phyloP scores from a whole-genome alignment of 2,797 vertebrate species.

The Alfaro cultratus region DNA sequence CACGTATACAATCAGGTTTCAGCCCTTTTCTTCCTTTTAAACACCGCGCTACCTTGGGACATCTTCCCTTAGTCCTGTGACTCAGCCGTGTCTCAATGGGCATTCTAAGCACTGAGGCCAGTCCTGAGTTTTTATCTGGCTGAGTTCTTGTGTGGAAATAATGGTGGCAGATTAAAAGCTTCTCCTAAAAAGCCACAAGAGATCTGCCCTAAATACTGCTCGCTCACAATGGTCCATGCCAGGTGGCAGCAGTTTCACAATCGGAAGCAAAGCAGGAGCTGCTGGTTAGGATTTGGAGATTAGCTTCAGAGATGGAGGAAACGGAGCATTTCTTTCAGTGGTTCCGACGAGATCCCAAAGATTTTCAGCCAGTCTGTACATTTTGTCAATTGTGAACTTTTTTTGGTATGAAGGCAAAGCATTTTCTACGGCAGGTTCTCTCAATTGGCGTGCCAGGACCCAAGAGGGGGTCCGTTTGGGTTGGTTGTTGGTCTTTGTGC shows the following conservation, averaged over 20 bases:
- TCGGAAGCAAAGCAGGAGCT: slow-evolving; percentile 16
- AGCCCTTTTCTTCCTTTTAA: slow-evolving; percentile 75
- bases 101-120: slow-evolving; percentile 57
- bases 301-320: slow-evolving; percentile 14
- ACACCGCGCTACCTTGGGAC: slow-evolving; percentile 71
- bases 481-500: background rate
- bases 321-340: background rate
- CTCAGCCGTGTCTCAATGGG: slow-evolving; percentile 68
- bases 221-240: slow-evolving; percentile 57
- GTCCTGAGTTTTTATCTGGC: slow-evolving; percentile 69
- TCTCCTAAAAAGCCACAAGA: slow-evolving; percentile 63
- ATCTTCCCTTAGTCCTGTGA: slow-evolving; percentile 71
- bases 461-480: background rate
- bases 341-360: background rate
- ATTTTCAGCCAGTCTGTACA: background rate
- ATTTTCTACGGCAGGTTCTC: background rate
- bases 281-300: slow-evolving; percentile 17
- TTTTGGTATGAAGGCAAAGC: background rate
- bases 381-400: background rate
- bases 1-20: slow-evolving; percentile 74
- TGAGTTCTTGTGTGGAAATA: slow-evolving; percentile 72
- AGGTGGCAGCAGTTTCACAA: slow-evolving; percentile 29
- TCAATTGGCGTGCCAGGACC: background rate
- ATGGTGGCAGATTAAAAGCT: slow-evolving; percentile 70
- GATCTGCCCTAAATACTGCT: slow-evolving; percentile 72